These are phyloP conservation scores for Aleiodes sp. DNA, from an alignment of 1,140 invertebrate species.

Conservation along the genomic window DNA sequence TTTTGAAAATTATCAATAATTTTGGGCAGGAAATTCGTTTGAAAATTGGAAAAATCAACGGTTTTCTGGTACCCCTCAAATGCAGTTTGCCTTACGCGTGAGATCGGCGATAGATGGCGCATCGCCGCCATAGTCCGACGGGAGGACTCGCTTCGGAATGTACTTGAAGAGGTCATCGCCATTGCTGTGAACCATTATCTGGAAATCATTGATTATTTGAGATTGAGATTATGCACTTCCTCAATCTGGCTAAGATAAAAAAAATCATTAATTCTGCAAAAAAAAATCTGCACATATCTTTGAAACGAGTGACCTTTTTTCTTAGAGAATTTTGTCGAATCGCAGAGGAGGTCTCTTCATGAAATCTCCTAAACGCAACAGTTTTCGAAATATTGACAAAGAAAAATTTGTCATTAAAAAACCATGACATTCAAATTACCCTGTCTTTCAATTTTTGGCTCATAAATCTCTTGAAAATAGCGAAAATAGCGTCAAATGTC, in stretches of 20 bases:
- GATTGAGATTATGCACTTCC: no score
- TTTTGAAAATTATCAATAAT: no score
- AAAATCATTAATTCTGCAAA: no score
- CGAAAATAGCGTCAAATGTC: constrained; percentile 65
- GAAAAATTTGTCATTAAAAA: background rate
- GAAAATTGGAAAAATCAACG: background rate
- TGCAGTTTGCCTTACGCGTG: constrained; percentile 43
- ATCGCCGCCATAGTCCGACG: constrained; percentile 52
- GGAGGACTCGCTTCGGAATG: constrained; percentile 49
- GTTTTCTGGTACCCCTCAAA: background rate
- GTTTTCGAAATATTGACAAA: no score
- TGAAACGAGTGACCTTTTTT: no score
- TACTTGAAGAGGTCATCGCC: constrained; percentile 45
- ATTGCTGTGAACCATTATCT: constrained; percentile 45
- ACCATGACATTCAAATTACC: constrained; percentile 50
- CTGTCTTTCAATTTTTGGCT: constrained; percentile 64
- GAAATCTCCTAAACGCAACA: no score
- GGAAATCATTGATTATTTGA: no score
- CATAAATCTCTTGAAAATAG: constrained; percentile 64
- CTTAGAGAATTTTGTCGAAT: no score
- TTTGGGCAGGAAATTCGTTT: no score
- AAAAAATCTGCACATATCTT: no score
- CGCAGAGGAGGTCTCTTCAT: no score
- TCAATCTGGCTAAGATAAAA: no score
- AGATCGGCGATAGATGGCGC: constrained; percentile 43